phyloP scores from a whole-genome alignment of 1,140 invertebrate genomes.

The Whitmania pigra region DNA sequence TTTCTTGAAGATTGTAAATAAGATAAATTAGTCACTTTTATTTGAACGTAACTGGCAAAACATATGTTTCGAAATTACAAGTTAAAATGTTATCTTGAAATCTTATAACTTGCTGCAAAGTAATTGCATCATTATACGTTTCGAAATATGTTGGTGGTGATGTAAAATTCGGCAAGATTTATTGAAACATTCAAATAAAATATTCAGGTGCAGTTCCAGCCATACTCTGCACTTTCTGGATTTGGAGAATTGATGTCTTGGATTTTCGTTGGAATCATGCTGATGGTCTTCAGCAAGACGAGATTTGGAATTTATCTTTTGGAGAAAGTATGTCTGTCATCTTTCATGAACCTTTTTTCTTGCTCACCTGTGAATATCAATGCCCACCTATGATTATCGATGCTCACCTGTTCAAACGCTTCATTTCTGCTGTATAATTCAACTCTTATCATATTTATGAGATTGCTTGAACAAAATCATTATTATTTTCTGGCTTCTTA shows the following conservation, averaged over 20 bases:
- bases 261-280: slow-evolving; percentile 49
- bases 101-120: too few species aligned
- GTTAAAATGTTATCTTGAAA: too few species aligned
- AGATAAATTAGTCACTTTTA: slow-evolving; percentile 24
- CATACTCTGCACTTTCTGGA: slow-evolving; percentile 38
- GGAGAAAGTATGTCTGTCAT: slow-evolving; percentile 45
- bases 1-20: not conserved
- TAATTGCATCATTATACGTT: too few species aligned
- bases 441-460: too few species aligned
- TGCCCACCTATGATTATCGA: too few species aligned
- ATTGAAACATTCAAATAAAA: not conserved
- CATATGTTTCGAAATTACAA: slow-evolving; percentile 7
- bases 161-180: not conserved
- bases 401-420: too few species aligned
- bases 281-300: slow-evolving; percentile 55
- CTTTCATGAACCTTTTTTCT: slow-evolving; percentile 9
- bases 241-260: slow-evolving; percentile 42
- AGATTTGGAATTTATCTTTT: slow-evolving; percentile 53
- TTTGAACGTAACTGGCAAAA: not conserved
- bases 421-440: too few species aligned
- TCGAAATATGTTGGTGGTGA: not conserved
- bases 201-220: slow-evolving; percentile 37
- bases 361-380: too few species aligned
- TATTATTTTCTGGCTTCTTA: not conserved
- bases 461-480: not conserved